phyloP scores from a whole-genome alignment of 2,797 vertebrate species.

The Cetoscarus ocellatus region DNA sequence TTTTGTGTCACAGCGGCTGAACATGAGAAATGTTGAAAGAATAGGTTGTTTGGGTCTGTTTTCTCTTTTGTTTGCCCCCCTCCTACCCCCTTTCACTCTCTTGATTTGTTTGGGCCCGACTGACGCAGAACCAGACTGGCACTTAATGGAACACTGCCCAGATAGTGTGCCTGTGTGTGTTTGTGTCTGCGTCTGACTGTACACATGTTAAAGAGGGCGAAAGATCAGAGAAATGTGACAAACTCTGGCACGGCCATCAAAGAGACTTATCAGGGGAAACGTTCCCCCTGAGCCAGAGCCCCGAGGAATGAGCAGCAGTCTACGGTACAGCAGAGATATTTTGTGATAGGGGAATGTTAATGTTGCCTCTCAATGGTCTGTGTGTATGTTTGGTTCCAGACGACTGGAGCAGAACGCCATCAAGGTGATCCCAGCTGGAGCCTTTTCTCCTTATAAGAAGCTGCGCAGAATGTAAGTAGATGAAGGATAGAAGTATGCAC shows the following conservation, averaged over 20 bases:
- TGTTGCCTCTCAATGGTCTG: constrained; percentile 67
- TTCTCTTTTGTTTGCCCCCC: constrained; percentile 26
- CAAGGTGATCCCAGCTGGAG: constrained; percentile 96
- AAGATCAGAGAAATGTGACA: constrained; percentile 67
- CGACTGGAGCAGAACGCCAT: constrained; percentile 98
- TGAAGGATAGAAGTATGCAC: constrained; percentile 33
- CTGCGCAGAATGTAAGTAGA: constrained; percentile 96
- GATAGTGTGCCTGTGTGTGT: constrained; percentile 44
- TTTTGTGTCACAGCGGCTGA: constrained; percentile 45
- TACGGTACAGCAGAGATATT: constrained; percentile 51
- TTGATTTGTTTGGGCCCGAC: constrained; percentile 34
- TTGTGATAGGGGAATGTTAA: constrained; percentile 66
- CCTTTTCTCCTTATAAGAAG: constrained; percentile 97
- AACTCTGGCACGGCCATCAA: constrained; percentile 67
- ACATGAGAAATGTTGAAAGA: constrained; percentile 59
- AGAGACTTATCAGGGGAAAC: constrained; percentile 70
- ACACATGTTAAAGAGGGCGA: constrained; percentile 50
- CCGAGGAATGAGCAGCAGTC: constrained; percentile 47
- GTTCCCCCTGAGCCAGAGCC: constrained; percentile 47
- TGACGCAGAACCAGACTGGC: constrained; percentile 37
- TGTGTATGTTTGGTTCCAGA: constrained; percentile 85
- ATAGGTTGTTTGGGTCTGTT: constrained; percentile 28
- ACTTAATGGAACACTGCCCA: constrained; percentile 60
- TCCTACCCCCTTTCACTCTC: constrained; percentile 24
- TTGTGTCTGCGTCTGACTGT: constrained; percentile 38